Conservation (phyloP, 1,140 invertebrate species). For the Lysiphlebus fabarum region DNA sequence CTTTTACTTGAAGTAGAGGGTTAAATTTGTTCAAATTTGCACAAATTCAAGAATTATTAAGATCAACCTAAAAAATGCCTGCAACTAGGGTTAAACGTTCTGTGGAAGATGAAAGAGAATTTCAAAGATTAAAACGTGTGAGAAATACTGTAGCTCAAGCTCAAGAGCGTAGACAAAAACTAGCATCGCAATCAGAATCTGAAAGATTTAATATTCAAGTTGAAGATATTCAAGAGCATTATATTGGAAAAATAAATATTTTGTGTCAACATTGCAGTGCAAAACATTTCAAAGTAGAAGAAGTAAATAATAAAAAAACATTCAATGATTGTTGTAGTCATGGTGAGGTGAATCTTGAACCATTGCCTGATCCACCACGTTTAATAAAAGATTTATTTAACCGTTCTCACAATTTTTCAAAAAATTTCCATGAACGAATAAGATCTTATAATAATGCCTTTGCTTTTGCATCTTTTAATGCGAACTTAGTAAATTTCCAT, state of each 20-base stretch:
- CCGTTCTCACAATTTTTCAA: neutral
- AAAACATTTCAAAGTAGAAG: neutral
- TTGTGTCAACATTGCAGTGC: neutral
- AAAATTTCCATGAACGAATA: neutral
- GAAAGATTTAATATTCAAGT: neutral
- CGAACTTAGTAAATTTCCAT: neutral
- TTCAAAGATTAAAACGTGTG: neutral
- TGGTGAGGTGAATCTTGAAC: neutral
- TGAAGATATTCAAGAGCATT: neutral
- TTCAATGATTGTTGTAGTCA: neutral
- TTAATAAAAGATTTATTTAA: neutral
- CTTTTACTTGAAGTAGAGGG: too few relatives aligned
- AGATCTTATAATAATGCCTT: neutral
- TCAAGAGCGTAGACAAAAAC: neutral
- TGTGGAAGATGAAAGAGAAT: neutral
- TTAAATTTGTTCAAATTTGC: too few relatives aligned
- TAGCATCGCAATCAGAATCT: neutral
- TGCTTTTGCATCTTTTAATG: neutral
- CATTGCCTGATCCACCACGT: neutral
- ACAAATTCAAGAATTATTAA: too few relatives aligned
- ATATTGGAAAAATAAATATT: neutral
- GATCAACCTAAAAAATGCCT: conserved; percentile 10
- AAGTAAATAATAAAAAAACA: neutral
- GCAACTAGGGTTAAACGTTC: neutral
- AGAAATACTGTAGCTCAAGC: conserved; percentile 4